Conservation (phyloP, 2,888 invertebrate genomes). For the Tenthredo mesomela region DNA sequence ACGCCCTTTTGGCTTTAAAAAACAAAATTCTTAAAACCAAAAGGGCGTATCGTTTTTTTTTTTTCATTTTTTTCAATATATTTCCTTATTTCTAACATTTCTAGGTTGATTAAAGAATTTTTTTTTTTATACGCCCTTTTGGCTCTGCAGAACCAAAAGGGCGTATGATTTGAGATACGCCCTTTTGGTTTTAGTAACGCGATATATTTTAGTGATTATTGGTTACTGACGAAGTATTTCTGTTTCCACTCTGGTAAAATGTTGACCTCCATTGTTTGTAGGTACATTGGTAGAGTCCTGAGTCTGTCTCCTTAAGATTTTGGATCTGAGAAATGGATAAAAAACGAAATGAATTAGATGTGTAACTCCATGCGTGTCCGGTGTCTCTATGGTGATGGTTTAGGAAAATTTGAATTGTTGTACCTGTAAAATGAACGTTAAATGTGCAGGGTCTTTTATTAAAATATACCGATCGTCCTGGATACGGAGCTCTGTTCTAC, state of each 20-base stretch:
- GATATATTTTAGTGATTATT: background rate
- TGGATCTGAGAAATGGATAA: background rate
- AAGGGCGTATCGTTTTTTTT: too few species aligned
- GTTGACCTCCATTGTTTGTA: too few species aligned
- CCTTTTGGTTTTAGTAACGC: too few species aligned
- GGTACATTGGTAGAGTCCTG: constrained; percentile 17
- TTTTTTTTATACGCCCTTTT: too few species aligned
- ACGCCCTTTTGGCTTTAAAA: too few species aligned
- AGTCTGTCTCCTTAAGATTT: background rate
- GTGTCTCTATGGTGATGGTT: background rate
- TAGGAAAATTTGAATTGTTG: background rate
- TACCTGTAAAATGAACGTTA: background rate
- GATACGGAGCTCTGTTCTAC: background rate
- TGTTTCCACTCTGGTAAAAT: background rate
- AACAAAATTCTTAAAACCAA: too few species aligned
- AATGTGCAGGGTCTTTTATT: background rate
- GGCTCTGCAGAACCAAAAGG: too few species aligned
- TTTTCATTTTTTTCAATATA: too few species aligned
- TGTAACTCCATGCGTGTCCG: background rate
- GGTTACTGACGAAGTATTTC: background rate
- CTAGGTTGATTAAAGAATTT: too few species aligned
- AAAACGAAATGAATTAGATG: background rate
- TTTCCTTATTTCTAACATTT: too few species aligned
- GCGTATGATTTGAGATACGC: too few species aligned
- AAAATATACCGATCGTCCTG: background rate